These are phyloP conservation scores for Frankliniella intonsa DNA, from an alignment of 2,888 invertebrate genomes.

Conservation along the genomic window DNA sequence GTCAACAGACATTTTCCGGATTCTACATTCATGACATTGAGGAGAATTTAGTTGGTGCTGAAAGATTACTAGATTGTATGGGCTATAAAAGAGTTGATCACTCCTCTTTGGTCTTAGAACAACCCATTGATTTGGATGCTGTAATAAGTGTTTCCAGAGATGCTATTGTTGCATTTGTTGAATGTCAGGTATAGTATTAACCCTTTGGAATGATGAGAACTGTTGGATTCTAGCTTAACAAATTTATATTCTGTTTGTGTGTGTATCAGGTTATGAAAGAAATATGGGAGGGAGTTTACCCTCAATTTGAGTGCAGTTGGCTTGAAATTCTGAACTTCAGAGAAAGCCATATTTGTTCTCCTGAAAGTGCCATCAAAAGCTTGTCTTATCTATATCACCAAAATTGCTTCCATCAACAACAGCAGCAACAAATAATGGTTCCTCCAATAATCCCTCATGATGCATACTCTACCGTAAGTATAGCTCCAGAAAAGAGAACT, in stretches of 20 bases:
- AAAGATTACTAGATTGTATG: conserved; percentile 73
- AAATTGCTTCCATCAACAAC: conserved; percentile 9
- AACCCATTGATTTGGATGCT: conserved; percentile 75
- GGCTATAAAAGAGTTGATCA: conserved; percentile 65
- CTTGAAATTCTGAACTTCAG: conserved; percentile 63
- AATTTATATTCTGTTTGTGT: conserved; percentile 9
- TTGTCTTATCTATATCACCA: conserved; percentile 39
- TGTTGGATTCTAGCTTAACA: conserved; percentile 29
- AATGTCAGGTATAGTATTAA: conserved; percentile 63
- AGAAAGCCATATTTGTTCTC: conserved; percentile 52
- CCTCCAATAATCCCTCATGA: conserved; percentile 12
- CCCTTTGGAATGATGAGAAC: conserved; percentile 1
- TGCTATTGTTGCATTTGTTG: conserved; percentile 79
- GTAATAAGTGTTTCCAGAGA: conserved; percentile 75
- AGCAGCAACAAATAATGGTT: background rate
- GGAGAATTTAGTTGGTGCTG: conserved; percentile 71
- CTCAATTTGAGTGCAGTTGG: conserved; percentile 56
- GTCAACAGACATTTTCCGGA: conserved; percentile 71
- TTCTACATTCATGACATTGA: conserved; percentile 85
- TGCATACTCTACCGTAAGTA: background rate
- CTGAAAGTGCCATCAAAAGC: conserved; percentile 45
- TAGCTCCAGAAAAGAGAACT: background rate
- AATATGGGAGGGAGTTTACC: conserved; percentile 66
- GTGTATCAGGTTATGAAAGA: conserved; percentile 63
- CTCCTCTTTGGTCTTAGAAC: conserved; percentile 57